phyloP scores from a whole-genome alignment of 2,113 vertebrate species.

The Aleadryas rufinucha region DNA sequence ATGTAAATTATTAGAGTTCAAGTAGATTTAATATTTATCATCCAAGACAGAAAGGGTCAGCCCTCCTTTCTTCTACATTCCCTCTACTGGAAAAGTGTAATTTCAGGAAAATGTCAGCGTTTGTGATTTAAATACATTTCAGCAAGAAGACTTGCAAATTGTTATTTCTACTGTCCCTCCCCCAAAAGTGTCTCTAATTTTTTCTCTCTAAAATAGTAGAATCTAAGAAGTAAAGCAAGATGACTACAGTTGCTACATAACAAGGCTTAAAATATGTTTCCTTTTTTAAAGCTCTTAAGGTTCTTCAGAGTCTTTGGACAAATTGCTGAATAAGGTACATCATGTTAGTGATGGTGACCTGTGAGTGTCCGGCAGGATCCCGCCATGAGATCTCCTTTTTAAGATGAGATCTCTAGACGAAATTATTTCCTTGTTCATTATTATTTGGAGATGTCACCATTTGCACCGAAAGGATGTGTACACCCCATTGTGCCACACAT shows the following conservation, averaged over 20 bases:
- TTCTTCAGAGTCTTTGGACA: background rate
- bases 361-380: background rate
- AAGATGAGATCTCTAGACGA: background rate
- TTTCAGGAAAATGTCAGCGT: slow-evolving; percentile 14
- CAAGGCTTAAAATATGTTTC: background rate
- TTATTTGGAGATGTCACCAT: background rate
- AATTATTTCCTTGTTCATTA: background rate
- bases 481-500: background rate
- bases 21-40: slow-evolving; percentile 54
- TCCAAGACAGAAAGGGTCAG: slow-evolving; percentile 13
- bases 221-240: background rate
- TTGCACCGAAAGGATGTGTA: background rate
- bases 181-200: background rate
- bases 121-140: slow-evolving; percentile 33
- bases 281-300: background rate
- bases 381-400: background rate
- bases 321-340: background rate
- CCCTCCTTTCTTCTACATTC: background rate
- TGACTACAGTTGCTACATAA: background rate
- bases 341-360: background rate
- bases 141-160: background rate
- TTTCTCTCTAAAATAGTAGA: background rate
- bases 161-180: background rate
- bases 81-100: background rate
- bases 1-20: slow-evolving; percentile 49